Conservation (phyloP, 1,140 invertebrate genomes). For the Cylas formicarius region DNA sequence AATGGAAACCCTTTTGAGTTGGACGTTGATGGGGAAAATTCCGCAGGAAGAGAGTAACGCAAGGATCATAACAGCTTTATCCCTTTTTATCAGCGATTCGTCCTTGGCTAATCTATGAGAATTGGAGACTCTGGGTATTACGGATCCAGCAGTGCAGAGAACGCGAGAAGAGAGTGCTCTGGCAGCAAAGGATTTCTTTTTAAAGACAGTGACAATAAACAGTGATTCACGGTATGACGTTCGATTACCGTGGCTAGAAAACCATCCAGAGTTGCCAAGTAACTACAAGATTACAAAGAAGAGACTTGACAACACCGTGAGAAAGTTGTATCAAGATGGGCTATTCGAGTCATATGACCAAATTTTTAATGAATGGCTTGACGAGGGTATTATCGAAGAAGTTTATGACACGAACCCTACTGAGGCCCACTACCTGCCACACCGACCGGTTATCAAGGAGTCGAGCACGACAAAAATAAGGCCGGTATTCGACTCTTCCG, state of each 20-base stretch:
- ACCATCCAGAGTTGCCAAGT: constrained; percentile 2
- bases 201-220: constrained; percentile 4
- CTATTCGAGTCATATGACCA: constrained; percentile 9
- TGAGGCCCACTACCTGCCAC: too few relatives aligned
- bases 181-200: constrained; percentile 8
- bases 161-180: constrained; percentile 2
- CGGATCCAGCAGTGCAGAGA: neutral
- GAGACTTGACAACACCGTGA: neutral
- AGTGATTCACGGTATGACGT: constrained; percentile 4
- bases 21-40: too few relatives aligned
- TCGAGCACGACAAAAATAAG: constrained; percentile 17
- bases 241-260: constrained; percentile 2
- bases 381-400: constrained; percentile 24
- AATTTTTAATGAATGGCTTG: constrained; percentile 19
- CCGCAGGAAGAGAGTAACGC: too few relatives aligned
- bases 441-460: constrained; percentile 10
- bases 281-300: constrained; percentile 3
- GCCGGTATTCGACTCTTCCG: constrained; percentile 16
- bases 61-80: too few relatives aligned
- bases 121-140: constrained; percentile 5
- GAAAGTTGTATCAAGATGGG: constrained; percentile 8
- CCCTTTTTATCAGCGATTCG: too few relatives aligned
- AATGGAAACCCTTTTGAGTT: too few relatives aligned
- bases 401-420: too few relatives aligned
- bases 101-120: too few relatives aligned